Base-by-base conservation (phyloP, 2,888 invertebrate species). In the Vannuccia rotundouncinata region DNA sequence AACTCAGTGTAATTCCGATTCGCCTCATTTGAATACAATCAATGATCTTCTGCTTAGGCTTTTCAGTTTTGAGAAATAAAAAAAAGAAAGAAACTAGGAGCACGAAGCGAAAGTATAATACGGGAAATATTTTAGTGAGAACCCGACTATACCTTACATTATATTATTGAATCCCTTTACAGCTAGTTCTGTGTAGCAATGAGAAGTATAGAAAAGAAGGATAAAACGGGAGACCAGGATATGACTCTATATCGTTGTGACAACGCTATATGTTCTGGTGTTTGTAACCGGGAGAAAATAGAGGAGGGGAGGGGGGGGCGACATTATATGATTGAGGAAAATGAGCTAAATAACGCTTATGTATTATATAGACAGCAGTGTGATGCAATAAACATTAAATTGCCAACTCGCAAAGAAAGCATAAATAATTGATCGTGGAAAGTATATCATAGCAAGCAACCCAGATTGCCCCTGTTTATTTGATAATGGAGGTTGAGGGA, bases 341-440 rank as follows among this genome's bases (percentile, higher is more conserved):
- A 45, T 17, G 45, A 45, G 45, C 45, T 17, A 45, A 45, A 17
- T 5, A 45, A 45, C 45, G 45, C 22, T 13, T 22, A n/a, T n/a
- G n/a, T n/a, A n/a, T n/a, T n/a, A n/a, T n/a, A n/a, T n/a, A n/a
- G n/a, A 66, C 5, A 22, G 66, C 22, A 66, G 66, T 22, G 66
- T 66, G 66, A 66, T 66, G 66, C 66, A 66, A 66, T 66, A 66
- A 66, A 66, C 66, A 66, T 22, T 66, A 66, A 66, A 66, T 66
- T 66, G 66, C 66, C 66, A 66, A 66, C 66, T 66, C 66, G 66
- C 66, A 66, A 66, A 66, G 66, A 66, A 66, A 66, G 66, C 66
- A 66, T 66, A 66, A 66, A 66, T 66, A 66, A 66, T 66, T 66
- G 66, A 66, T 66, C 66, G 66, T 66, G 66, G 25, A 66, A 66